A percentile compares a stretch with the other conserved stretches of the same genome.
phyloP scores from a whole-genome alignment of 2,797 vertebrate genomes.

The Syngnathus acus region DNA sequence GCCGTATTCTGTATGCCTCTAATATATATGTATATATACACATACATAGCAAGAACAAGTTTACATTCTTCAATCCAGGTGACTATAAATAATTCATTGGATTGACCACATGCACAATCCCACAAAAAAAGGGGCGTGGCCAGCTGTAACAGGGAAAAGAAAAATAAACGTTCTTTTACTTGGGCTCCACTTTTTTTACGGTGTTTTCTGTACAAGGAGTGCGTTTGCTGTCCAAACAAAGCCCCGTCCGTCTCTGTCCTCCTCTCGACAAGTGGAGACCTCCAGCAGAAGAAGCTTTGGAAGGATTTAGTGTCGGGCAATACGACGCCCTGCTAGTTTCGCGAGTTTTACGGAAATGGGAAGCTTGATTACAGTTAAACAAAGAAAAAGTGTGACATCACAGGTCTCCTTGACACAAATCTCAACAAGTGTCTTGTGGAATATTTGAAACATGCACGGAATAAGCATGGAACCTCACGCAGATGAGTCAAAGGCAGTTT shows the following conservation, averaged over 20 bases:
- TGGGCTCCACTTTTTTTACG: conserved; percentile 8
- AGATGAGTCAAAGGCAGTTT: conserved; percentile 3
- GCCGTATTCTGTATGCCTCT: no score
- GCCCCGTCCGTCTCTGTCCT: conserved; percentile 15
- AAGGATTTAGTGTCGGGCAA: conserved; percentile 10
- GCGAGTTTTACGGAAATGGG: conserved; percentile 5
- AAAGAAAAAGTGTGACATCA: background rate
- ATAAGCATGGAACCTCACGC: background rate
- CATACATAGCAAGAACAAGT: background rate
- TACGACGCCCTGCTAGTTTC: background rate
- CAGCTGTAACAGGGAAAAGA: conserved; percentile 10
- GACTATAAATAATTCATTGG: conserved; percentile 5
- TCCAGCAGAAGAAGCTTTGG: conserved; percentile 11
- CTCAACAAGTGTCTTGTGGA: background rate
- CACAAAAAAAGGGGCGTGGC: background rate
- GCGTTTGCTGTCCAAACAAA: conserved; percentile 52
- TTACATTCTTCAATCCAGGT: background rate
- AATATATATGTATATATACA: no score
- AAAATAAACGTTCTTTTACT: conserved; percentile 46
- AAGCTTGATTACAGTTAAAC: conserved; percentile 10
- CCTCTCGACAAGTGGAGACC: conserved; percentile 1
- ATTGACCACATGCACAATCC: conserved; percentile 13
- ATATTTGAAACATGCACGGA: background rate
- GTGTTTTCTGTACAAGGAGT: conserved; percentile 35
- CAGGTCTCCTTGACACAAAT: background rate